These are phyloP conservation scores for Ladona fulva DNA, from an alignment of 1,140 invertebrate genomes.

Conservation along the genomic window DNA sequence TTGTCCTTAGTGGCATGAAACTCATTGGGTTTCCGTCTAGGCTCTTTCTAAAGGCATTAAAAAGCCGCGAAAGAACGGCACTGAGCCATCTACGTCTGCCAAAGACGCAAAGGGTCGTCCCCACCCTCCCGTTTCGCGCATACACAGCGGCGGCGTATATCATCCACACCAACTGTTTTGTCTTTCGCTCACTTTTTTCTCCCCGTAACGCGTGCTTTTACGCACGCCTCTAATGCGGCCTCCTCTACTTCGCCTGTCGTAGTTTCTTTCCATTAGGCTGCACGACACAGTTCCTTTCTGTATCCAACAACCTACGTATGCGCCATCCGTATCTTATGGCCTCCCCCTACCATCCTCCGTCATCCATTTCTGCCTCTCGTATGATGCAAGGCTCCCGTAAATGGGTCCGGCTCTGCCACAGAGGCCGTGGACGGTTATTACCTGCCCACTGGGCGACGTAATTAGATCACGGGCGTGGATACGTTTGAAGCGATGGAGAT, in stretches of 20 bases:
- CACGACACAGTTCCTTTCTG: not conserved
- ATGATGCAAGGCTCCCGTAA: not conserved
- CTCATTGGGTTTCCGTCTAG: no score
- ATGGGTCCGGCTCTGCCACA: not conserved
- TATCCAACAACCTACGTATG: not conserved
- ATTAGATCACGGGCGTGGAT: not conserved
- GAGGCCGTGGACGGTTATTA: not conserved
- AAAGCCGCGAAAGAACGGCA: no score
- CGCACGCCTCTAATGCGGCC: not conserved
- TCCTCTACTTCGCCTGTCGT: not conserved
- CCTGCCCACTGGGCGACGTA: not conserved
- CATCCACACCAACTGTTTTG: not conserved
- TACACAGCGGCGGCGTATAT: no score
- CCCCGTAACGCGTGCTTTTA: not conserved
- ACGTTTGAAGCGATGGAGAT: no score
- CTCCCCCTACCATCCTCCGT: not conserved
- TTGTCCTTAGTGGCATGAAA: no score
- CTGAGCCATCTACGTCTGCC: no score
- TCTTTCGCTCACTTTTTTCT: not conserved
- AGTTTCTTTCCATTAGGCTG: slow-evolving; percentile 1
- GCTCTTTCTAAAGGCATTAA: no score
- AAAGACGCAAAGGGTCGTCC: no score
- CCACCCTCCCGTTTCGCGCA: no score
- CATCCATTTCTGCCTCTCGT: not conserved
- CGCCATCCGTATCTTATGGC: not conserved